Base-by-base conservation (phyloP, 2,797 vertebrate species). In the Trachurus trachurus region DNA sequence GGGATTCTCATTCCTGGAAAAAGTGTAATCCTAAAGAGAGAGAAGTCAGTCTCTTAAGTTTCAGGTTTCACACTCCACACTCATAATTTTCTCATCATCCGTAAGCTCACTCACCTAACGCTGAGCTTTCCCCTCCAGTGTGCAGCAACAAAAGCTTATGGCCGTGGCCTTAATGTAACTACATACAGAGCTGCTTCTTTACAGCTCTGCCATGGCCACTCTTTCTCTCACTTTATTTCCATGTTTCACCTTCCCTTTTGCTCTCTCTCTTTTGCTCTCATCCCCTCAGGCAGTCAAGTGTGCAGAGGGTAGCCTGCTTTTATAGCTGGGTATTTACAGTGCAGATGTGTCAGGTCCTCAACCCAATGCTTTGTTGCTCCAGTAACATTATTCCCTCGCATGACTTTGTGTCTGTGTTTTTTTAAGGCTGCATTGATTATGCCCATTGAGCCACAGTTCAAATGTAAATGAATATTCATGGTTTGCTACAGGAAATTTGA, bases 141-240 rank as follows among this genome's bases (percentile, higher is more conserved):
- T 64, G 63, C 68, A 53, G 62, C 70, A 58, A 86, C 83, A 83
- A 76, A 84, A 64, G 78, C 75, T 56, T 29, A 26, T 2, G 16
- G 63, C 65, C n/a, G 13, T 2, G 22, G 70, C 60, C 72, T 73
- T 15, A 0, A 9, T 61, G 83, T 77, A 63, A 76, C 68, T 58
- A 74, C 73, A 85, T 44, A 60, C 75, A 82, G 50, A 65, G 69
- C 72, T 59, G 62, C 64, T 81, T 50, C 29, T 81, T 85, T 71
- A 81, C 67, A 82, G 57, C 74, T 64, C 78, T 57, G 69, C 71
- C 78, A 65, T 34, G 74, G 66, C 66, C 26, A 6, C 34, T 52
- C 78, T 56, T 77, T 77, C 60, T 68, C 70, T 71, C 5, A 4
- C 12, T 79, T 74, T 49, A 58, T 79, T 73, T 73, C 80, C 76